Evolutionary conservation across 2,797 vertebrate genomes (phyloP), one percentile per base, ranked within the genome.

Genomic region (Coregonus sp.): DNA sequence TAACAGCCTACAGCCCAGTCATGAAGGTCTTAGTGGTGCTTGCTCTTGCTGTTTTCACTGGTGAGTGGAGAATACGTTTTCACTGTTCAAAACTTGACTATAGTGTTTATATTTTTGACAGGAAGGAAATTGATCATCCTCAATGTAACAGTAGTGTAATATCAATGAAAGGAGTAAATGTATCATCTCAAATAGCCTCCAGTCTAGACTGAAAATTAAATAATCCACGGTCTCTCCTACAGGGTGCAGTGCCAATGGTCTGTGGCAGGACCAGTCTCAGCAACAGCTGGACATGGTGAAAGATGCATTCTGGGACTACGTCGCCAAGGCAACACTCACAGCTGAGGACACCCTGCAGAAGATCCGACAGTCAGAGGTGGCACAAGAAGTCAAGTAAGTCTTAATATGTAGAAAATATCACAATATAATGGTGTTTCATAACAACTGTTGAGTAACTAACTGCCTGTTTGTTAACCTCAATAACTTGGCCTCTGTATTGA

Each of bases 301-400:
- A 70, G 88, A 94, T 70, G 92, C 92, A 52, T 95, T 95, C 85
- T 95, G 92, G 93, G 90, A 93, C 29, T 94, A 93, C 0, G 82
- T 95, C 20, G 75, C 85, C 77, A 93, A 88, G 76, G 83, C 89
- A 20, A 92, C 91, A 0, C 50, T 74, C 5, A 91, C 86, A 0
- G 88, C 92, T 0, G 88, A 92, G 18, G 90, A 93, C 2, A 88
- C 87, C 0, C 0, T 93, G 54, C 76, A 85, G 79, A 85, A 85
- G 40, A 92, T 95, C 85, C 89, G 78, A 61, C 73, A 87, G 63
- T 94, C 91, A 0, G 81, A 91, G 75, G 18, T 94, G 40, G 91
- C 88, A 59, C 76, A 87, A 72, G 91, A 93, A 79, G 18, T 96
- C 61, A 94, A 94, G 94, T 95, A 81, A 90, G 94, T 78, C 4